A percentile compares a stretch with the other conserved stretches of the same genome.
Conservation (phyloP, 2,797 vertebrate genomes). For the Prunella strophiata region DNA sequence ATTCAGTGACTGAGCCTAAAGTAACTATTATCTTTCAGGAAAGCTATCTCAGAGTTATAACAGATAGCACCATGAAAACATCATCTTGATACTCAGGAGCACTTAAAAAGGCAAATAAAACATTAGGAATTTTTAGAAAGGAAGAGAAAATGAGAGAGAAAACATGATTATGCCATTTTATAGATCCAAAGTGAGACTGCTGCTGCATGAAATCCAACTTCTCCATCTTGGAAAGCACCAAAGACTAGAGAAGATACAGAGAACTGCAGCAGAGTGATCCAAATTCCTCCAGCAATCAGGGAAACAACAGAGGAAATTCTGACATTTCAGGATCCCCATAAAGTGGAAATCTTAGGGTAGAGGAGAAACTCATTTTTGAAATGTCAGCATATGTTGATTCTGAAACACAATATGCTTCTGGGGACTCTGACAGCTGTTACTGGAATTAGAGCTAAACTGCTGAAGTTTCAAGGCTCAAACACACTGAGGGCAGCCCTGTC, state of each 20-base stretch:
- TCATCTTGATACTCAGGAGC: neutral
- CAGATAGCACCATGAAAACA: neutral
- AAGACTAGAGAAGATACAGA: neutral
- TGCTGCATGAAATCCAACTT: neutral
- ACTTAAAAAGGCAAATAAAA: slow-evolving; percentile 46
- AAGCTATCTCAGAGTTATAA: neutral
- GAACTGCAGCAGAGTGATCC: neutral
- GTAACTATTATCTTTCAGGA: slow-evolving; percentile 4
- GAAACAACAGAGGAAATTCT: neutral
- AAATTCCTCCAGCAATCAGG: neutral
- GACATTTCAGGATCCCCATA: neutral
- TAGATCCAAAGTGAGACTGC: neutral
- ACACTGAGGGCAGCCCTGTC: neutral
- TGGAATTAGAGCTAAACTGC: neutral
- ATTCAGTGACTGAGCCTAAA: neutral
- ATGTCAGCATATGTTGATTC: slow-evolving; percentile 34
- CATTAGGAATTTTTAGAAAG: neutral
- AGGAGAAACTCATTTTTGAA: slow-evolving; percentile 20
- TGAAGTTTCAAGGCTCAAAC: neutral
- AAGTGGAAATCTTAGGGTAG: neutral
- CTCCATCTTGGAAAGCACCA: neutral
- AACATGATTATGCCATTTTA: neutral
- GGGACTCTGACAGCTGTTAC: slow-evolving; percentile 2
- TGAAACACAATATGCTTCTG: slow-evolving; percentile 39
- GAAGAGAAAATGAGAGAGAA: neutral